Evolutionary conservation across 2,113 vertebrate species (phyloP), one percentile per base, ranked within the genome.

Genomic region (Pleuronectes platessa): DNA sequence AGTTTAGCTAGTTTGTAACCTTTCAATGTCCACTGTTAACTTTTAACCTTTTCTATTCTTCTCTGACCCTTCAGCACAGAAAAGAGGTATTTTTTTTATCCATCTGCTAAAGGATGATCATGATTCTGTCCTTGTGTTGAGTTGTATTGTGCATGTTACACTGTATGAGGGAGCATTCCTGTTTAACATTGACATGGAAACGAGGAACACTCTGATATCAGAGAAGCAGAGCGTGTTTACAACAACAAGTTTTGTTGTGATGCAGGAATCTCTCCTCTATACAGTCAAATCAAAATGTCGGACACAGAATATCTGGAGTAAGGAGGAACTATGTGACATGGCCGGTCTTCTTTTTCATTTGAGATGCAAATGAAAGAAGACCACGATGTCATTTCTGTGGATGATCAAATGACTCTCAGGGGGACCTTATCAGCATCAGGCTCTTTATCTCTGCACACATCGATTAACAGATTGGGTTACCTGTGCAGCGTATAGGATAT

Each of bases 41-140:
- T 42, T 67, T 68, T 61, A 60, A 82, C 79, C 47, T 82, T 88
- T 86, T 84, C 68, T 83, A 80, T 90, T 95, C 94, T 94, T 96
- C 86, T 96, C 87, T 94, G 70, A 95, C 94, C 93, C 93, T 88
- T 90, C 98, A 99, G 97, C 96, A 95, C 95, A 94, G 96, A 96
- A 94, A 97, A 96, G 95, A 97, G 97, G 98, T 99, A 98, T 91
- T 91, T 84, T 84, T 81, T 35, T 21, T 72, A 90, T 77, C 47
- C 80, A 78, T 78, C 71, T 83, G 64, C 62, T 69, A 74, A 84
- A 84, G 58, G 76, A 83, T 67, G 82, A 66, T 75, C 67, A 85
- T 71, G 55, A 84, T 60, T 72, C 47, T 87, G 77, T 76, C 76
- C 73, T 85, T 86, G 86, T 90, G 88, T 92, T 93, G 82, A 83